Conservation (phyloP, 2,797 vertebrate genomes). For the Enteromius fasciolatus region DNA sequence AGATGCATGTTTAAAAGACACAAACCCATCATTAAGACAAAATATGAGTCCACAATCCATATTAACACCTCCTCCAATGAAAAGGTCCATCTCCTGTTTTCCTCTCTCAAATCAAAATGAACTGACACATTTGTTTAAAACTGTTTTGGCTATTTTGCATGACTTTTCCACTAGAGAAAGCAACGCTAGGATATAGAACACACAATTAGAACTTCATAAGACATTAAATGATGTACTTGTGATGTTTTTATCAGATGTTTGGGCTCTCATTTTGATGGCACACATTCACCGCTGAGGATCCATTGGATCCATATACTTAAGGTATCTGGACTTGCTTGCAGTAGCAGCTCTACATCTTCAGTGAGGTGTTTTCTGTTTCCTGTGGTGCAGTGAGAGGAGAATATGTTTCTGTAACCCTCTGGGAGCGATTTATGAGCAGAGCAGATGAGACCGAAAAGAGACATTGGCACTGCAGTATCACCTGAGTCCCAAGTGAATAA, state of each 20-base stretch:
- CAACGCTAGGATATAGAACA: neutral
- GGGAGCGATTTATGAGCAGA: neutral
- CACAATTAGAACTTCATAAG: neutral
- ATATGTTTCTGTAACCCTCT: neutral
- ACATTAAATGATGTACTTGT: neutral
- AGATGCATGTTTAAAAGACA: no score
- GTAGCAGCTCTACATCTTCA: neutral
- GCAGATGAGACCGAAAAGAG: neutral
- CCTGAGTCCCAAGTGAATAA: neutral
- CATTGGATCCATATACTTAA: neutral
- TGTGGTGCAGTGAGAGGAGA: neutral
- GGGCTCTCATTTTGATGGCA: neutral
- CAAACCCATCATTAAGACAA: no score
- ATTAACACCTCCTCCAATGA: neutral
- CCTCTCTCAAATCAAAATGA: neutral
- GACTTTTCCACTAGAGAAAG: neutral
- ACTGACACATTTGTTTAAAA: neutral
- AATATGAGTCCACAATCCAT: neutral
- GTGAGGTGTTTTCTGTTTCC: neutral
- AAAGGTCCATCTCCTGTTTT: neutral
- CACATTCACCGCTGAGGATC: neutral
- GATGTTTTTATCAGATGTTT: neutral
- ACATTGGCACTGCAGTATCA: neutral
- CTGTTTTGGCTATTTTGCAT: neutral
- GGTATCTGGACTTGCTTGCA: no score